Evolutionary conservation across 1,140 invertebrate species (phyloP).

Genomic region (Calliphora vicina): DNA sequence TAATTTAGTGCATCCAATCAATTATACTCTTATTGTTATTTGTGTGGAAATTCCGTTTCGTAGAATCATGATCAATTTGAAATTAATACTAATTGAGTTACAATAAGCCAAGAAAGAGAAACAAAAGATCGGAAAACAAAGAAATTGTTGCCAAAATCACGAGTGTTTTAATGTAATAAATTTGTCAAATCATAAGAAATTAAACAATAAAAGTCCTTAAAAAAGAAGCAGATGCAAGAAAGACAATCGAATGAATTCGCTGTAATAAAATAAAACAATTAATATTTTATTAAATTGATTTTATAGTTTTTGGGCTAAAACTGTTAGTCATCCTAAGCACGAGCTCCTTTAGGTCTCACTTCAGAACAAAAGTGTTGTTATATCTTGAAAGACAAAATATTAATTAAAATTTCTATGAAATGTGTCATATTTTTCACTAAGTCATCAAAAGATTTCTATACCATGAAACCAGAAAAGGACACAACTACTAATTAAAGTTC

Average conservation of each 20-base stretch:
- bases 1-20: conserved; percentile 27
- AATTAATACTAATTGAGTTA: conserved; percentile 28
- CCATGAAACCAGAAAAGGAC: no score
- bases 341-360: no score
- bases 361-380: no score
- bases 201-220: background rate
- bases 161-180: conserved; percentile 18
- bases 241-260: background rate
- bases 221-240: background rate
- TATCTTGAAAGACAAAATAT: no score
- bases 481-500: no score
- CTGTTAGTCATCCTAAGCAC: no score
- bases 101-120: background rate
- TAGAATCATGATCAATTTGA: conserved; percentile 1
- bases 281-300: no score
- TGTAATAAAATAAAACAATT: no score
- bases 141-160: conserved; percentile 10
- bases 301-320: no score
- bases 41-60: background rate
- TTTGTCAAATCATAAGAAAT: conserved; percentile 9
- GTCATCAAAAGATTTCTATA: no score
- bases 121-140: background rate
- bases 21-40: background rate
- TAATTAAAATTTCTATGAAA: no score
- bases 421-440: no score